These are phyloP conservation scores for Taxidea taxus DNA, from an alignment of 2,113 vertebrate genomes.

Conservation along the genomic window DNA sequence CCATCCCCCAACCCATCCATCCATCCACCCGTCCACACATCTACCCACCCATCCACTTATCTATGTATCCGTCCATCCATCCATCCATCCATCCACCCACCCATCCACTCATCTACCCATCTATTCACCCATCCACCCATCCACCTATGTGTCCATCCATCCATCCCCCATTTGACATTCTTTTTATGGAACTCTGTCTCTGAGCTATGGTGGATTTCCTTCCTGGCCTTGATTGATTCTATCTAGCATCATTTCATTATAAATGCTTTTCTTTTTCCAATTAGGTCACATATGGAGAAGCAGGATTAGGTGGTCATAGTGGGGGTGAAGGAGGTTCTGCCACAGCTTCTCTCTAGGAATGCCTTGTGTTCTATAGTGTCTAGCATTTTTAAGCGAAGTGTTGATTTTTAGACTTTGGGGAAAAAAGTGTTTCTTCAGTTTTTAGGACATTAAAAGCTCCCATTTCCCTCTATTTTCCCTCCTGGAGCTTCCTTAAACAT, in stretches of 20 bases:
- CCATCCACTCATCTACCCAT: not conserved
- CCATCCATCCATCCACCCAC: too few species aligned
- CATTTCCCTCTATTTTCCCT: not conserved
- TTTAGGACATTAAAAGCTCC: not conserved
- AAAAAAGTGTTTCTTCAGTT: not conserved
- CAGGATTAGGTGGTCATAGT: not conserved
- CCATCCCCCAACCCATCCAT: too few species aligned
- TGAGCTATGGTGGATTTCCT: not conserved
- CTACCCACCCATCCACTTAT: not conserved
- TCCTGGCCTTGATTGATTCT: not conserved
- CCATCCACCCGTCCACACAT: not conserved
- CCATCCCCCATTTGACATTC: not conserved
- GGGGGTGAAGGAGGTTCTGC: not conserved
- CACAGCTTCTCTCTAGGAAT: not conserved
- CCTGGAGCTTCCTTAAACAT: not conserved
- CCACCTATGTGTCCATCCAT: too few species aligned
- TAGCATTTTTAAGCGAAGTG: not conserved
- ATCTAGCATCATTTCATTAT: not conserved
- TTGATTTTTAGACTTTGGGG: slow-evolving; percentile 14
- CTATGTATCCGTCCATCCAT: not conserved
- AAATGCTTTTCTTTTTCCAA: not conserved
- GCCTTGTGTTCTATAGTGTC: not conserved
- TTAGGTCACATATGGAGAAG: not conserved
- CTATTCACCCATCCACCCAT: not conserved
- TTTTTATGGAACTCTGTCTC: not conserved